Evolutionary conservation across 2,888 invertebrate genomes (phyloP).

Genomic region (Mamestra brassicae): DNA sequence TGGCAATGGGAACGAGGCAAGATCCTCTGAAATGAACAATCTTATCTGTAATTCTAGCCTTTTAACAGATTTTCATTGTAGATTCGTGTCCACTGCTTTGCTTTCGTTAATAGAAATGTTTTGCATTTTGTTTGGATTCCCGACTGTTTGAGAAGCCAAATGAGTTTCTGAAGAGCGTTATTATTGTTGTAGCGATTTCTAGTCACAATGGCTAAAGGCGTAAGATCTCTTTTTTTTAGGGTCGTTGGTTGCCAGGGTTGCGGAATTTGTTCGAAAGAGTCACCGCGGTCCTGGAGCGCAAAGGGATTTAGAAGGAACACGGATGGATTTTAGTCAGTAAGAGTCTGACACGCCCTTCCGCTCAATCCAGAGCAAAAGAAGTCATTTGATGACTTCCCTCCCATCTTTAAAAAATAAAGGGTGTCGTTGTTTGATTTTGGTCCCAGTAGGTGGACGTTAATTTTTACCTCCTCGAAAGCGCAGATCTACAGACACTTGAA

Average conservation of each 20-base stretch:
- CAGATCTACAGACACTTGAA: no score
- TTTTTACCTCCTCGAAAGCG: no score
- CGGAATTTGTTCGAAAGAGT: no score
- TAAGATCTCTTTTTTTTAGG: background rate
- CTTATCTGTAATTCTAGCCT: constrained; percentile 47
- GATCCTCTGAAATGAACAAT: constrained; percentile 46
- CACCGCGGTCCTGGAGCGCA: no score
- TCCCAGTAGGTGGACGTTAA: background rate
- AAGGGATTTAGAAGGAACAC: no score
- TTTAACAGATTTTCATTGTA: constrained; percentile 48
- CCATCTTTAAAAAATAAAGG: no score
- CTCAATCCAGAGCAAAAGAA: no score
- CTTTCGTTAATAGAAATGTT: constrained; percentile 24
- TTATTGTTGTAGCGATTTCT: constrained; percentile 2
- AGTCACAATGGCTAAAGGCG: background rate
- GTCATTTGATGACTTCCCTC: no score
- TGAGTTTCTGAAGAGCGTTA: constrained; percentile 1
- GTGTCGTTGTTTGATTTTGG: background rate
- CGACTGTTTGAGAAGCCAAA: constrained; percentile 9
- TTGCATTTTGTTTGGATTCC: constrained; percentile 30
- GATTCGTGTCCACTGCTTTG: constrained; percentile 25
- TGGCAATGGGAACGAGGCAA: constrained; percentile 74
- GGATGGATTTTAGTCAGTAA: no score
- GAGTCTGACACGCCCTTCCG: no score
- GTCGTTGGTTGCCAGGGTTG: background rate